Evolutionary conservation across 2,888 invertebrate species (phyloP), one percentile per base, ranked within the genome.

Genomic region (Acanthosepion lycidas): DNA sequence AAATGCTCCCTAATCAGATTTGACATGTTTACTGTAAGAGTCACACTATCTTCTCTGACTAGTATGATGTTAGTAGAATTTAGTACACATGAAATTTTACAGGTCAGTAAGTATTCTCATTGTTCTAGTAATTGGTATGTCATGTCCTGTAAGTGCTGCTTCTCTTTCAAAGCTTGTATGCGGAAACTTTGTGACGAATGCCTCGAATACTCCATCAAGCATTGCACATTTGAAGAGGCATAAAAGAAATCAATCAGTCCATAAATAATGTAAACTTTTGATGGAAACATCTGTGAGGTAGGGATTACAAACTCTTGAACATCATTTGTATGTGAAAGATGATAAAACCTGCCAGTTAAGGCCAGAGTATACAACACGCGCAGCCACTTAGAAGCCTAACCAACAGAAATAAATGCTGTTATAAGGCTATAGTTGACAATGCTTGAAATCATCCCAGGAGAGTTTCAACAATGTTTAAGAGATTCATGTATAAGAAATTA

Each of bases 181-280:
- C 33, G 78, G 78, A 33, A 78, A n/a, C n/a, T 78, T 78, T n/a
- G 2, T 78, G 78, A 0, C 15, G n/a, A 78, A 78, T 78, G n/a
- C 15, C n/a, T 78, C n/a, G 6, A 33, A 78, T n/a, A 78, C n/a
- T 33, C n/a, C 78, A 78, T 33, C n/a, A 78, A 78, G 78, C 78
- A 78, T 78, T 78, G 78, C 78, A 78, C n/a, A 78, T 78, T 78
- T 78, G 78, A 78, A 78, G n/a, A 78, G 33, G 78, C 78, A 78
- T n/a, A 78, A n/a, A n/a, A 78, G 78, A 78, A 78, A 78, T 33
- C n/a, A 78, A n/a, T 33, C n/a, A 33, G 78, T 78, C 78, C 78
- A 78, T 33, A 78, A 78, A 78, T 78, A 78, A 78, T 78, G n/a
- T n/a, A 78, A 78, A n/a, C n/a, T 78, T n/a, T 78, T 78, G 78